Base-by-base conservation (phyloP, 2,113 vertebrate genomes). In the Sprattus sprattus region DNA sequence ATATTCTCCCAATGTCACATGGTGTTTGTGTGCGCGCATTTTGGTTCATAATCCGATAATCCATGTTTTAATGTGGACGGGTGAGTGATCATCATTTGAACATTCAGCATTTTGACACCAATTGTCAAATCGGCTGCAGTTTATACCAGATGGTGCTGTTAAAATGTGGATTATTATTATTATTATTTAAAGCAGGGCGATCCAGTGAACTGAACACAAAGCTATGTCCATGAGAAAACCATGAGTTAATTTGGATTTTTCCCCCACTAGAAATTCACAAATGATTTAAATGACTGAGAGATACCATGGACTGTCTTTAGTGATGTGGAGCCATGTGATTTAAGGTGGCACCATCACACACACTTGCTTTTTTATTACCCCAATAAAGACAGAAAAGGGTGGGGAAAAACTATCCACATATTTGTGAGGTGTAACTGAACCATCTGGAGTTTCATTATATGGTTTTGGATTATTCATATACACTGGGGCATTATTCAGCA, bases 31-130 rank as follows among this genome's bases (percentile, higher is more conserved):
- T 39, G 71, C 44, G 25, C 15, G 71, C 60, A 25, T 11, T 81
- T 39, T 44, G 8, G 46, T 81, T 57, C 28, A 78, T 81, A 86
- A 81, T 67, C 82, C 84, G 7, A 45, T 85, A 81, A 83, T 88
- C 87, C 46, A 80, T 32, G 39, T 20, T 85, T 88, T 49, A 83
- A 83, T 78, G 49, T 82, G 3, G 85, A 81, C 46, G 45, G 47
- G 44, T 81, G 83, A 71, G 67, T 60, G 71, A 57, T 1, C 82
- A 25, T 45, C 71, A 44, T 52, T 78, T 47, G 81, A 78, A 64
- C 60, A 57, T 81, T 83, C 49, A 67, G 45, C 39, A 52, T 83
- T 85, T 83, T 57, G 50, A 85, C 32, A 32, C 82, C 67, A 81
- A 52, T 60, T 18, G 60, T 45, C 39, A 82, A 84, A 82, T 82